Conservation (phyloP, 2,888 invertebrate species). For the Calephelis perditalis region DNA sequence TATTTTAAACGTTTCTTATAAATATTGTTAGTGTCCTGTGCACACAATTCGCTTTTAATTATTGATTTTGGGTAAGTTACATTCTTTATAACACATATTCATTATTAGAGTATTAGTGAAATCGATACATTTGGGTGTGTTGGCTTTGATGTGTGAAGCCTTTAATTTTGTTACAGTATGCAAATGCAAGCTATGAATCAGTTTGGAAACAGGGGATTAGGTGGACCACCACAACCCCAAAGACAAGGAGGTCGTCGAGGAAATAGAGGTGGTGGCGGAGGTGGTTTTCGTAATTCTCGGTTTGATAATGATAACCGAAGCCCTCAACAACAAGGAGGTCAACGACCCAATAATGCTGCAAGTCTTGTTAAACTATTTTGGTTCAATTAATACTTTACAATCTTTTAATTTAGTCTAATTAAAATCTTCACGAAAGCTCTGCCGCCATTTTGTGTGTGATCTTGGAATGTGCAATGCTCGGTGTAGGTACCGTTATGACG, state of each 20-base stretch:
- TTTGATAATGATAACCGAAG: slow-evolving; percentile 53
- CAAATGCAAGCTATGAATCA: slow-evolving; percentile 69
- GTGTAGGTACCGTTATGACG: background rate
- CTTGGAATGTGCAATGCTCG: background rate
- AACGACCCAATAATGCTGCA: slow-evolving; percentile 63
- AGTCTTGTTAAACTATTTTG: slow-evolving; percentile 24
- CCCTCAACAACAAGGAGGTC: slow-evolving; percentile 59
- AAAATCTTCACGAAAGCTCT: background rate
- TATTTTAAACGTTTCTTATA: background rate
- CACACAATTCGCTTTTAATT: background rate
- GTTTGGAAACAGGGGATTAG: slow-evolving; percentile 68
- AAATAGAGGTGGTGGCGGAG: slow-evolving; percentile 43
- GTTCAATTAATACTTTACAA: too few relatives aligned
- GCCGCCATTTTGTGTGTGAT: slow-evolving; percentile 4
- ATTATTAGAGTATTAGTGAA: background rate
- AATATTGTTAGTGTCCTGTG: background rate
- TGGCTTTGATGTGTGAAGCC: background rate
- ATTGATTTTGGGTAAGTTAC: background rate
- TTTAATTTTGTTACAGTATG: slow-evolving; percentile 36
- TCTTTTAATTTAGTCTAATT: too few relatives aligned
- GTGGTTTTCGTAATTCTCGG: slow-evolving; percentile 61
- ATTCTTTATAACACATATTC: background rate
- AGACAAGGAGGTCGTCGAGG: slow-evolving; percentile 62
- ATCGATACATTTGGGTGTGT: slow-evolving; percentile 3
- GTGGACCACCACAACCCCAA: slow-evolving; percentile 70